A percentile compares a stretch with the other conserved stretches of the same genome.
Conservation (phyloP, 1,140 invertebrate species). For the Gryllus bimaculatus region DNA sequence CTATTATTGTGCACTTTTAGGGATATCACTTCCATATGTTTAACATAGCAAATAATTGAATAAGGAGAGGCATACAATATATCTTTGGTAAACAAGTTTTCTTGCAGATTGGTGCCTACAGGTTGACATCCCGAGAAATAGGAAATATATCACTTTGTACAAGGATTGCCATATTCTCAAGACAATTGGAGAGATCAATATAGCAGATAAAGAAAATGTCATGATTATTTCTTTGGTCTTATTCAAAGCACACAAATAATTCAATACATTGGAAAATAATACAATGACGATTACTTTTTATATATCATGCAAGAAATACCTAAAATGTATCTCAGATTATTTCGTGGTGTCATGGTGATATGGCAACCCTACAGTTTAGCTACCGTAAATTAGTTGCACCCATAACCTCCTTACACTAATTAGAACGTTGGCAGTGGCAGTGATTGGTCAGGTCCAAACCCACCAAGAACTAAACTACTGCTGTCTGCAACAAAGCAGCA, state of each 20-base stretch:
- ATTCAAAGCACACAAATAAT: background rate
- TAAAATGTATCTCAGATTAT: background rate
- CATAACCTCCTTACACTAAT: background rate
- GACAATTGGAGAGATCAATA: background rate
- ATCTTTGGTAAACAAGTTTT: slow-evolving; percentile 1
- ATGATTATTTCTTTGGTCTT: background rate
- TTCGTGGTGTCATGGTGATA: background rate
- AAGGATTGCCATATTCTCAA: background rate
- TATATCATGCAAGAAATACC: no score
- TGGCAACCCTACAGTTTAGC: background rate
- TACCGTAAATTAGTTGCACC: background rate
- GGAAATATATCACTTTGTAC: slow-evolving; percentile 1
- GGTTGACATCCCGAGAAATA: slow-evolving; percentile 1
- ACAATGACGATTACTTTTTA: no score
- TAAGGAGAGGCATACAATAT: background rate
- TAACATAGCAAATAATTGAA: background rate
- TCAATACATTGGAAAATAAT: no score
- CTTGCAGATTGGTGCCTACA: background rate
- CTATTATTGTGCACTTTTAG: slow-evolving; percentile 5
- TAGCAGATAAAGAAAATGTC: background rate
- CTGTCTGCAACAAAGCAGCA: background rate
- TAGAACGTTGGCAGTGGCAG: slow-evolving; percentile 14
- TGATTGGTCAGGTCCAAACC: slow-evolving; percentile 16
- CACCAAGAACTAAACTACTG: slow-evolving; percentile 10
- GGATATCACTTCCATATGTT: background rate